phyloP scores from a whole-genome alignment of 2,888 invertebrate genomes.

The Plebejus melissa region DNA sequence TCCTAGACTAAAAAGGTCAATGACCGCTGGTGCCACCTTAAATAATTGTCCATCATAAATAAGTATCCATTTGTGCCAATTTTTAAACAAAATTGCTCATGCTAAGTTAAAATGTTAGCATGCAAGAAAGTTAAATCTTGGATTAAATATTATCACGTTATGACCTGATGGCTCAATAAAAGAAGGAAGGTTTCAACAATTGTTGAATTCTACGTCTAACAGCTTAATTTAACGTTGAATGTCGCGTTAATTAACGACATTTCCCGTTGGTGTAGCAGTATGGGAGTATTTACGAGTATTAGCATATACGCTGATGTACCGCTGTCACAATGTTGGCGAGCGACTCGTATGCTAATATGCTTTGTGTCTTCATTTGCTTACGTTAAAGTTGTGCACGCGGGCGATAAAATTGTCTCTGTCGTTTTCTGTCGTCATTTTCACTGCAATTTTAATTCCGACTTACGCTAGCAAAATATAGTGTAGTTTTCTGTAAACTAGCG shows the following conservation, averaged over 20 bases:
- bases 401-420: not conserved
- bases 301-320: not conserved
- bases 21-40: too few species aligned
- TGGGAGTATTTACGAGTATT: slow-evolving; percentile 3
- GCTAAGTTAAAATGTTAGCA: too few species aligned
- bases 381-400: not conserved
- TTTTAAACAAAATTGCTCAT: too few species aligned
- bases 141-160: too few species aligned
- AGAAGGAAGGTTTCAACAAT: too few species aligned
- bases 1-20: too few species aligned
- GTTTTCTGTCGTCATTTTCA: not conserved
- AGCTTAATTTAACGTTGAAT: not conserved
- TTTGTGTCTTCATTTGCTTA: slow-evolving; percentile 9
- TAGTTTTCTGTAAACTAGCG: not conserved
- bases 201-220: not conserved
- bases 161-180: too few species aligned
- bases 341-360: slow-evolving; percentile 2
- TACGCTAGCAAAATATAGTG: not conserved
- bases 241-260: not conserved
- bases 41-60: too few species aligned
- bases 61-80: too few species aligned
- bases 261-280: not conserved
- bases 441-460: not conserved
- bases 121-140: too few species aligned
- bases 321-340: slow-evolving; percentile 11